Evolutionary conservation across 1,140 invertebrate genomes (phyloP).

Genomic region (Lysiphlebus fabarum): DNA sequence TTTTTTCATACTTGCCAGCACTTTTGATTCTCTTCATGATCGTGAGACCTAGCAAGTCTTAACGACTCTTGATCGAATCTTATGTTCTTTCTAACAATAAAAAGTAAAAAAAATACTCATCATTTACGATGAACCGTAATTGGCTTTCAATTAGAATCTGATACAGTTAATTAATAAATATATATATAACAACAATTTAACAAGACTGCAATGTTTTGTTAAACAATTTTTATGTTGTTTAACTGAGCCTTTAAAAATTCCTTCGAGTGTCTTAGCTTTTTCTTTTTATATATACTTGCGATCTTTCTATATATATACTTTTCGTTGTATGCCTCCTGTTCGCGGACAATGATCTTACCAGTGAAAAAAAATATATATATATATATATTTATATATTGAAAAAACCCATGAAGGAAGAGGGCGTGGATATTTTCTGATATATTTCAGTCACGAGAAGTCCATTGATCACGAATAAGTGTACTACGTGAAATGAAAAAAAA

Average conservation of each 20-base stretch:
- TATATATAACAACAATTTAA: neutral
- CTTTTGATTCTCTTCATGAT: neutral
- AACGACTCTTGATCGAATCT: neutral
- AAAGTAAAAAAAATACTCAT: neutral
- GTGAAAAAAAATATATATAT: constrained; percentile 5
- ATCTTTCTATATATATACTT: neutral
- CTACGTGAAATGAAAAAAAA: neutral
- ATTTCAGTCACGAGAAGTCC: constrained; percentile 28
- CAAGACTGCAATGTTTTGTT: constrained; percentile 5
- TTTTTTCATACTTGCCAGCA: no score
- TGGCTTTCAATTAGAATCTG: constrained; percentile 35
- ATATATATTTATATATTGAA: no score
- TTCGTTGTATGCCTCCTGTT: neutral
- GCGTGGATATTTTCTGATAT: constrained; percentile 19
- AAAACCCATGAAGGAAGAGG: constrained; percentile 8
- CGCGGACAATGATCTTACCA: constrained; percentile 18
- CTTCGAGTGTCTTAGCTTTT: neutral
- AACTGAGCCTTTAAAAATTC: neutral
- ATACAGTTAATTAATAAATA: constrained; percentile 32
- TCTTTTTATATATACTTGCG: neutral
- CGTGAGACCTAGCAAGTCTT: neutral
- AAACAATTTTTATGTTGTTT: neutral
- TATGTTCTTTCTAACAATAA: neutral
- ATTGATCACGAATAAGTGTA: constrained; percentile 24
- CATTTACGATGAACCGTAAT: constrained; percentile 28